phyloP scores from a whole-genome alignment of 2,888 invertebrate species.

The Adineta ricciae region DNA sequence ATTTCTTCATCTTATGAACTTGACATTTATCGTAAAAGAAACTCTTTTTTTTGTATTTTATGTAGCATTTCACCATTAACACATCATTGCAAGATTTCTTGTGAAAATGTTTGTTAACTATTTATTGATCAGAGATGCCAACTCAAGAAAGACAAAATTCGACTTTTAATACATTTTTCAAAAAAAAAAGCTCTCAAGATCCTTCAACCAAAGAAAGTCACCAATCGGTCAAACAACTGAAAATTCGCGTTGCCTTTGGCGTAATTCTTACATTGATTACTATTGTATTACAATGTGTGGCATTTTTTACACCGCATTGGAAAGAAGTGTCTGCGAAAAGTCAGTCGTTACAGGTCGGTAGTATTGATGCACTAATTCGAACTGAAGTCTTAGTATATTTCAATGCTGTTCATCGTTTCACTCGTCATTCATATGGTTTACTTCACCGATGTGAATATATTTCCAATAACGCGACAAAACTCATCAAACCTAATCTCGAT shows the following conservation, averaged over 20 bases:
- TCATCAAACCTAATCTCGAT: not conserved
- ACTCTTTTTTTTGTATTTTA: not conserved
- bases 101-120: not conserved
- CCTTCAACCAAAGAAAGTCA: too few species aligned
- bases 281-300: not conserved
- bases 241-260: not conserved
- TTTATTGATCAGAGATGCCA: not conserved
- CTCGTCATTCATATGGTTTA: not conserved
- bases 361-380: not conserved
- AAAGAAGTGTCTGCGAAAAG: not conserved
- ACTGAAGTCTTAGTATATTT: not conserved
- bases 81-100: not conserved
- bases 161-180: too few species aligned
- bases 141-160: not conserved
- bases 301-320: conserved; percentile 16
- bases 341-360: not conserved
- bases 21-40: too few species aligned
- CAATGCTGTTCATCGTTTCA: not conserved
- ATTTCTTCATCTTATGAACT: too few species aligned
- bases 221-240: too few species aligned
- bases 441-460: conserved; percentile 5
- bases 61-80: not conserved
- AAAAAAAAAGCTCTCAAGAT: too few species aligned
- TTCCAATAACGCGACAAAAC: not conserved
- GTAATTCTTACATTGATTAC: not conserved